A percentile compares a stretch with the other conserved stretches of the same genome.
These are phyloP conservation scores for Cephus pygmeus DNA, from an alignment of 2,888 invertebrate genomes.

Conservation along the genomic window DNA sequence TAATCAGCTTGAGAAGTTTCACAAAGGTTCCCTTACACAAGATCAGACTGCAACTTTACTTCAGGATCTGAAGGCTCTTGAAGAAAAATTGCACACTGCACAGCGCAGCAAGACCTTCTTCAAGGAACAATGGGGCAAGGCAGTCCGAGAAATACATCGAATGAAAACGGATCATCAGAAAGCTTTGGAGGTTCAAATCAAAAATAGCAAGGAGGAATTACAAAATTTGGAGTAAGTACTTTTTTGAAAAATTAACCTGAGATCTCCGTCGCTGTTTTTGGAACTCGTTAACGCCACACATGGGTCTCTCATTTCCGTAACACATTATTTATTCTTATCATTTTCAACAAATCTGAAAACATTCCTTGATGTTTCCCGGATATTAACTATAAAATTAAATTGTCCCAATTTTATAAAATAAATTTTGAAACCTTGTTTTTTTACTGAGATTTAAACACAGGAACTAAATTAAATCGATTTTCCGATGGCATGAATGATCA, in stretches of 20 bases:
- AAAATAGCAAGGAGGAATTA: constrained; percentile 64
- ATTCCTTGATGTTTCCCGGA: no score
- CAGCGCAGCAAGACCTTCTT: constrained; percentile 78
- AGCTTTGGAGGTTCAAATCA: constrained; percentile 68
- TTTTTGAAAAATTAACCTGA: constrained; percentile 18
- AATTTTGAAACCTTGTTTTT: no score
- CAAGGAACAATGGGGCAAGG: constrained; percentile 80
- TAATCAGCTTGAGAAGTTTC: constrained; percentile 51
- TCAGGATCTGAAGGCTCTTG: constrained; percentile 74
- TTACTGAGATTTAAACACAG: no score
- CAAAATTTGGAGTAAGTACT: constrained; percentile 51
- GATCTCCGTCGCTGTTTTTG: no score
- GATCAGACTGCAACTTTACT: constrained; percentile 76
- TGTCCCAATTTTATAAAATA: no score
- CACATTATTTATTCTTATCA: no score
- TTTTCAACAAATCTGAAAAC: no score
- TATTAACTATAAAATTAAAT: no score
- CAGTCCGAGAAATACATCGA: constrained; percentile 76
- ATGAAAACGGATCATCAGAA: constrained; percentile 70
- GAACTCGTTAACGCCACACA: no score
- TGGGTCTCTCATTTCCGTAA: no score
- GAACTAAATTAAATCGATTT: no score
- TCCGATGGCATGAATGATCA: no score
- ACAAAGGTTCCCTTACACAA: constrained; percentile 72
- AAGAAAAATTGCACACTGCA: constrained; percentile 74